Evolutionary conservation across 2,888 invertebrate species (phyloP), one percentile per base, ranked within the genome.

Genomic region (Troilus luridus): DNA sequence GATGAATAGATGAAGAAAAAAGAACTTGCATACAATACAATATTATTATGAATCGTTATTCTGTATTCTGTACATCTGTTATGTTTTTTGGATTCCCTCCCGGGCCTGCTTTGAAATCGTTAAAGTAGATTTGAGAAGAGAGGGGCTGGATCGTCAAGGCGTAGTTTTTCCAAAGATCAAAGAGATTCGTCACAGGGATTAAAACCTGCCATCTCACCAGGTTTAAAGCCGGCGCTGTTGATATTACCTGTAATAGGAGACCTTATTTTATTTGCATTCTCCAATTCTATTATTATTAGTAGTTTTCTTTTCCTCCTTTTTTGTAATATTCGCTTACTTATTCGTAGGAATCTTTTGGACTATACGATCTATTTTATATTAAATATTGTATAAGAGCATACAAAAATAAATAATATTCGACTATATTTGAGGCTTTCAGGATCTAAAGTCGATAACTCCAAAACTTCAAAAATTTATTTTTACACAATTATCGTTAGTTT

Each of bases 241-340:
- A 85, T 85, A 85, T 85, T 85, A 41, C 85, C n/a, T 85, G 85
- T 56, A 85, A 85, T 85, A 85, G 85, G 56, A 85, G 85, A 85
- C 56, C 56, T 85, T 85, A 58, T 56, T 85, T 85, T 85, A 85
- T 85, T 85, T 85, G 85, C 21, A 85, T 21, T n/a, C 85, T 85
- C 21, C 10, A 21, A 85, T 58, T n/a, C 12, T 56, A 58, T 85
- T 85, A 56, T 17, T 54, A 54, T 54, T 64, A 41, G 41, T 41
- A 41, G 41, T 41, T 67, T 67, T n/a, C 19, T 67, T 67, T 11
- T 67, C 67, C 9, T 67, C 7, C 8, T 81, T 81, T 0, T 67
- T 19, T 12, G 27, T 7, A 77, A 17, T 77, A 77, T 41, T 41
- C 41, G 12, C 19, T 77, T 24, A 19, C 62, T 21, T 41, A 1